A percentile compares a stretch with the other conserved stretches of the same genome.
These are phyloP conservation scores for Oopsacas minuta DNA, from an alignment of 37 sponge, comb jelly and placozoan species.

Conservation along the genomic window DNA sequence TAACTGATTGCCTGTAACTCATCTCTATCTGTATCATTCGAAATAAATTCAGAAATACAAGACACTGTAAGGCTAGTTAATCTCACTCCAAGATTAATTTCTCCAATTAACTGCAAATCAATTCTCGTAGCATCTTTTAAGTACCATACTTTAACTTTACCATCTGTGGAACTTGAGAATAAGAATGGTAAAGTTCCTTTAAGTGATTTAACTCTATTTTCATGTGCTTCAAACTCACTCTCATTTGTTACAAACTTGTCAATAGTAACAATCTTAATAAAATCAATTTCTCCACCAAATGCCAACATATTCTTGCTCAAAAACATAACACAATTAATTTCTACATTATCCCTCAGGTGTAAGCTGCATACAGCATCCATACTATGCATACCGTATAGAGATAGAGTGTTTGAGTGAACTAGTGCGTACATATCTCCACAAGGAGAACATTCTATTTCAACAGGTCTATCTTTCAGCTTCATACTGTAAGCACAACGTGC, in stretches of 20 bases:
- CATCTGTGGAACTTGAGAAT: background rate
- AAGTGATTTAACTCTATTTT: constrained; percentile 9
- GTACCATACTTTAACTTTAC: background rate
- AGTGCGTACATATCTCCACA: background rate
- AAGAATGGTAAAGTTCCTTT: background rate
- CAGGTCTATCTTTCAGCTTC: background rate
- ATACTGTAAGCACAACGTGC: background rate
- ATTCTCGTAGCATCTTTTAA: background rate
- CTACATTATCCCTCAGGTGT: background rate
- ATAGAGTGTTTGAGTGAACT: background rate
- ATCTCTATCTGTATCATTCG: background rate
- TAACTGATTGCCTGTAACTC: background rate
- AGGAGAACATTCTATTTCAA: constrained; percentile 1
- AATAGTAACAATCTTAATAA: background rate
- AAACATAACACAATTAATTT: background rate
- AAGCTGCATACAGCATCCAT: background rate
- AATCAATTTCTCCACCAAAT: background rate
- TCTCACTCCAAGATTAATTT: background rate
- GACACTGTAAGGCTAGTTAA: background rate
- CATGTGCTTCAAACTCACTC: background rate
- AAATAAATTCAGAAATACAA: background rate
- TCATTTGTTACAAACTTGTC: background rate
- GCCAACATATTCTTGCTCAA: background rate
- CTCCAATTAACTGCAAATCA: background rate
- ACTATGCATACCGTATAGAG: background rate